Evolutionary conservation across 1,140 invertebrate species (phyloP).

Genomic region (Lucilia cuprina): DNA sequence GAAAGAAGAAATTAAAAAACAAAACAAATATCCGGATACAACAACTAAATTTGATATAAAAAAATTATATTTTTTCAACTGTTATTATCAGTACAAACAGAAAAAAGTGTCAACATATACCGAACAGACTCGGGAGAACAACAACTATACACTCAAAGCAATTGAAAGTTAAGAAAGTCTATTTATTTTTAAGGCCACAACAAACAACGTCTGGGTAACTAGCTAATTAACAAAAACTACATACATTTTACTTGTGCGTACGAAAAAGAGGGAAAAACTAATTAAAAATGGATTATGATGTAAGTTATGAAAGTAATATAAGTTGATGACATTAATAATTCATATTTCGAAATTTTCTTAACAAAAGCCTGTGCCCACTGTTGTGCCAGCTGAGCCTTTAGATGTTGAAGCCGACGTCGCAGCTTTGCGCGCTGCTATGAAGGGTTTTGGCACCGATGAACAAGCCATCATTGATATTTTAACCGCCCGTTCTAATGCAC

Average conservation of each 20-base stretch:
- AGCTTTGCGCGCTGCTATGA: conserved; percentile 76
- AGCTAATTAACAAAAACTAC: too few relatives aligned
- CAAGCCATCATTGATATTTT: conserved; percentile 77
- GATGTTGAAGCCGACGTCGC: conserved; percentile 74
- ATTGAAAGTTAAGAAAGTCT: too few relatives aligned
- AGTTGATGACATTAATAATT: background rate
- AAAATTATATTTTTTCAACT: background rate
- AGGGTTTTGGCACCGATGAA: conserved; percentile 80
- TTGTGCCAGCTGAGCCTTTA: conserved; percentile 68
- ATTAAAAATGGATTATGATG: conserved; percentile 28
- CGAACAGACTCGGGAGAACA: too few relatives aligned
- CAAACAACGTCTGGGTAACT: background rate
- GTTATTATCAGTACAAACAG: background rate
- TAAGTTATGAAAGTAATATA: conserved; percentile 5
- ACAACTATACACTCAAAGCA: too few relatives aligned
- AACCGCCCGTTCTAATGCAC: conserved; percentile 70
- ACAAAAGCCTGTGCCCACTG: conserved; percentile 68
- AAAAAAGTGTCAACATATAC: background rate
- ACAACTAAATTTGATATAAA: background rate
- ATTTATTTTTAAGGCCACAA: background rate
- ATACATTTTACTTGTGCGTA: too few relatives aligned
- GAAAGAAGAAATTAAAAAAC: background rate
- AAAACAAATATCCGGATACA: background rate
- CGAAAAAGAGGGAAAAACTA: background rate
- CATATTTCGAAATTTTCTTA: background rate